Conservation (phyloP, 2,888 invertebrate species). For the Drosophila paranaensis region DNA sequence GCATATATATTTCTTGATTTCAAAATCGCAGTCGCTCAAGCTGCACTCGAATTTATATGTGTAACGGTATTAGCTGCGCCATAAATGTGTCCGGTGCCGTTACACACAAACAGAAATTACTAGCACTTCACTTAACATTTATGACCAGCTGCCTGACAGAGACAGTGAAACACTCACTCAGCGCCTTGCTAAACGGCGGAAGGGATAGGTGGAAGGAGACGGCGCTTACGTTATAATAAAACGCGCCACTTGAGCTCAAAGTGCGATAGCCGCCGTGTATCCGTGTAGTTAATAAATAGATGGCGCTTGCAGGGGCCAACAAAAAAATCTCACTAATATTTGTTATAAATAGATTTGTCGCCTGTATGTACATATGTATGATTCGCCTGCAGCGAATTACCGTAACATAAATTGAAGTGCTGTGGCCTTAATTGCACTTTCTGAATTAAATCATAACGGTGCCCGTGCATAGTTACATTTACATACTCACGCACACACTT, state of each 20-base stretch:
- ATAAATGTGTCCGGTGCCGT: conserved; percentile 32
- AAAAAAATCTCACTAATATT: conserved; percentile 2
- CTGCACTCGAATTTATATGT: conserved; percentile 29
- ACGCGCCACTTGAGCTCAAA: conserved; percentile 71
- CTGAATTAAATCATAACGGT: conserved; percentile 41
- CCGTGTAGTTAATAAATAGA: conserved; percentile 50
- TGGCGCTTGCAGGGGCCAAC: conserved; percentile 12
- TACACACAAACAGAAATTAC: conserved; percentile 10
- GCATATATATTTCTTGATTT: conserved; percentile 25
- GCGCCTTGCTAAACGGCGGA: conserved; percentile 34
- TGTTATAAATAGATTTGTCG: conserved; percentile 8
- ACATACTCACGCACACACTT: not conserved
- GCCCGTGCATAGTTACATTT: not conserved
- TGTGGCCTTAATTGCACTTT: conserved; percentile 41
- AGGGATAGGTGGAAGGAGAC: not conserved
- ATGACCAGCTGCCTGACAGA: conserved; percentile 39
- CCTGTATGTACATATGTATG: not conserved
- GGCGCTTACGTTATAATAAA: conserved; percentile 51
- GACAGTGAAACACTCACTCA: conserved; percentile 6
- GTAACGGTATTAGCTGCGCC: conserved; percentile 42
- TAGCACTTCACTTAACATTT: conserved; percentile 52
- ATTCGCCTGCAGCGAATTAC: conserved; percentile 6
- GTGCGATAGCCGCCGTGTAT: conserved; percentile 47
- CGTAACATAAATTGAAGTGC: conserved; percentile 27
- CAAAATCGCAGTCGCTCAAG: conserved; percentile 33